Evolutionary conservation across 2,113 vertebrate genomes (phyloP).

Genomic region (Gadus chalcogrammus): DNA sequence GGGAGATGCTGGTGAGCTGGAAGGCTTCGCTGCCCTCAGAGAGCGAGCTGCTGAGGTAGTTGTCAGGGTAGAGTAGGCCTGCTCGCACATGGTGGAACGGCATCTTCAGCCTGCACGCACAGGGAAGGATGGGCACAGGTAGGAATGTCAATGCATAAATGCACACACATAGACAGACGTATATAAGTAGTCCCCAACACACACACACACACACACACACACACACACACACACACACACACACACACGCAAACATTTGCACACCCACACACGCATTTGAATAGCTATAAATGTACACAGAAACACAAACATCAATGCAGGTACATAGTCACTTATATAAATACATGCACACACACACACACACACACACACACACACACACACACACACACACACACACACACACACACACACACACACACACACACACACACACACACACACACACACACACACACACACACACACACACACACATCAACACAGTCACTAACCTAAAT

Average conservation of each 20-base stretch:
- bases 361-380: not conserved
- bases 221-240: constrained; percentile 34
- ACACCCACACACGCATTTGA: constrained; percentile 4
- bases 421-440: constrained; percentile 16
- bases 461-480: constrained; percentile 2
- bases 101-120: constrained; percentile 88
- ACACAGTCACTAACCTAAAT: not conserved
- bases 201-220: constrained; percentile 17
- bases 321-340: too few species aligned
- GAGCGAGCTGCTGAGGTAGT: constrained; percentile 91
- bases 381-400: constrained; percentile 16
- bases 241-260: constrained; percentile 10
- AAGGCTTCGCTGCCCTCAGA: constrained; percentile 89
- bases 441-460: not conserved
- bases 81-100: constrained; percentile 98
- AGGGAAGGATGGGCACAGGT: not conserved
- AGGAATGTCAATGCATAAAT: not conserved
- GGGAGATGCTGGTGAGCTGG: constrained; percentile 93
- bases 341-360: constrained; percentile 11
- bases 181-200: not conserved
- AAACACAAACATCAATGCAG: not conserved
- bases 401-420: constrained; percentile 11
- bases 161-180: not conserved
- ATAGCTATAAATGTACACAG: not conserved
- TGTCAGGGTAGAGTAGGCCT: constrained; percentile 96